Evolutionary conservation across 2,888 invertebrate species (phyloP), one percentile per base, ranked within the genome.

Genomic region (Patella caerulea): DNA sequence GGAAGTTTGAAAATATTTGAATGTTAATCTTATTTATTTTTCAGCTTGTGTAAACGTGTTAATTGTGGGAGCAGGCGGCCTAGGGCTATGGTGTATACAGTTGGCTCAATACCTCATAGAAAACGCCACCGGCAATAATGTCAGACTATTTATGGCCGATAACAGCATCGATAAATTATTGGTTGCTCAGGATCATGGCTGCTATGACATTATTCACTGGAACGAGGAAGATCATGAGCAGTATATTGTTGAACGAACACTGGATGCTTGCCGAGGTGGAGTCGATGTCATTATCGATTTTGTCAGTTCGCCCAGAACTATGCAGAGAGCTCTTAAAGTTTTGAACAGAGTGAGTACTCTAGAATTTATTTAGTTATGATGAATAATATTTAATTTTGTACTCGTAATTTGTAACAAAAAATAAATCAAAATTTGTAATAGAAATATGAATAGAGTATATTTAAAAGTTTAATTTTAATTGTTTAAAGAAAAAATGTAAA

Each of bases 201-300:
- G 90, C 78, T 88, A 84, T 71, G 96, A 95, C 88, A 95, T 97
- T 75, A 96, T 98, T 2, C 97, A 98, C 89, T 98, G 98, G 98
- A 96, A 95, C 88, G 97, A 98, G 90, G 86, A 89, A 87, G 97
- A 97, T 86, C 93, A 97, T 91, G 98, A 98, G 92, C 96, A 96
- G 86, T 97, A 97, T 91, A 93, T 98, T 86, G 96, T 98, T 84
- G 98, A 98, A 92, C 94, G 98, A 83, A 98, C 98, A 14, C 95
- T 95, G 87, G 96, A 98, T 92, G 96, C 96, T 1, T 92, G 92
- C 11, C 96, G 97, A 87, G 95, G 95, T 19, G 98, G 98, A 5
- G 96, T 98, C 0, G 97, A 98, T 91, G 95, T 98, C 72, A 97
- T 98, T 52, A 96, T 98, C 88, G 97, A 98, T 92, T 98, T 97